These are phyloP conservation scores for Scatophagus argus DNA, from an alignment of 2,113 vertebrate genomes.

Conservation along the genomic window DNA sequence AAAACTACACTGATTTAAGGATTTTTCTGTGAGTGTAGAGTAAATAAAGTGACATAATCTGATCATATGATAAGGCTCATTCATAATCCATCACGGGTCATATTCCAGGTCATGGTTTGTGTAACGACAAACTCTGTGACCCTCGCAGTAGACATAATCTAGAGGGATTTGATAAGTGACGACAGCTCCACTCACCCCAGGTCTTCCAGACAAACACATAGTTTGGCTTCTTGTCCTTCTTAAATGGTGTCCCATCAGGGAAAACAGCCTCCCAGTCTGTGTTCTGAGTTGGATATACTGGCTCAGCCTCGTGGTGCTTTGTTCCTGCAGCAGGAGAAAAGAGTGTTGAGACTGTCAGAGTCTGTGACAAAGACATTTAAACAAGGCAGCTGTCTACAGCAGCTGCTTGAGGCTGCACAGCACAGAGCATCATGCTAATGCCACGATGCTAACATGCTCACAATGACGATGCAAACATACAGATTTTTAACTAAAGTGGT, in stretches of 20 bases:
- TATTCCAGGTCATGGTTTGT: background rate
- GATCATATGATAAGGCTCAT: constrained; percentile 41
- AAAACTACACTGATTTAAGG: background rate
- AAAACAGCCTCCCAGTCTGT: constrained; percentile 79
- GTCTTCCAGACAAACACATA: constrained; percentile 96
- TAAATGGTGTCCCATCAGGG: constrained; percentile 87
- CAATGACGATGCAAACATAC: no score
- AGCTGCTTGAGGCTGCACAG: no score
- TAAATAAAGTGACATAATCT: constrained; percentile 31
- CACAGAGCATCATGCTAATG: no score
- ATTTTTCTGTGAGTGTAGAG: background rate
- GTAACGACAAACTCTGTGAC: constrained; percentile 18
- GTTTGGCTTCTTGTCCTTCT: constrained; percentile 79
- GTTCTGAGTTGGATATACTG: constrained; percentile 83
- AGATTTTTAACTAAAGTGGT: no score
- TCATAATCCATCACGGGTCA: constrained; percentile 23
- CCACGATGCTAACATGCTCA: background rate
- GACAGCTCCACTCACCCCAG: constrained; percentile 84
- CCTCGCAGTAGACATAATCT: background rate
- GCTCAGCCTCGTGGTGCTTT: constrained; percentile 78
- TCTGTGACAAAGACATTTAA: background rate
- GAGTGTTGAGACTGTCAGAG: background rate
- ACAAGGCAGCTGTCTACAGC: background rate
- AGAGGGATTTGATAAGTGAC: background rate
- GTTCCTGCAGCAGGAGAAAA: constrained; percentile 81